These are phyloP conservation scores for Drosophila atripex DNA, from an alignment of 2,888 invertebrate genomes.

Conservation along the genomic window DNA sequence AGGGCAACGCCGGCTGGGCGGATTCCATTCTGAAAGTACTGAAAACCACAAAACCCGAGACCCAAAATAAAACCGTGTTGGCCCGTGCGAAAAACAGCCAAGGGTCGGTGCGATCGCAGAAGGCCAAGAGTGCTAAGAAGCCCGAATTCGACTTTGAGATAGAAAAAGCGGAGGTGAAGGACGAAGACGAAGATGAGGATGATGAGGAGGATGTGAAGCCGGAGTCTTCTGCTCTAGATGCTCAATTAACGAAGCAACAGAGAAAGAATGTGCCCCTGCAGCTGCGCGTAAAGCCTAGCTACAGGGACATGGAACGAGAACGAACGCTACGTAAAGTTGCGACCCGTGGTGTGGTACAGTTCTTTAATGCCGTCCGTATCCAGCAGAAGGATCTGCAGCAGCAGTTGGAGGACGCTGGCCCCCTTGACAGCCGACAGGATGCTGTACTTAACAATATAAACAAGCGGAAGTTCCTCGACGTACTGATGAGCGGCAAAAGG, in stretches of 20 bases:
- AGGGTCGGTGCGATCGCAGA: conserved; percentile 84
- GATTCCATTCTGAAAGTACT: conserved; percentile 92
- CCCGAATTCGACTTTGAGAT: conserved; percentile 88
- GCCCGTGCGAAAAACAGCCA: conserved; percentile 91
- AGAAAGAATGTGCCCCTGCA: conserved; percentile 85
- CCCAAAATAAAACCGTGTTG: conserved; percentile 89
- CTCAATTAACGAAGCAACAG: conserved; percentile 61
- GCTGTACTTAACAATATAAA: conserved; percentile 89
- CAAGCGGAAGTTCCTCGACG: conserved; percentile 90
- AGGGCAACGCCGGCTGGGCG: conserved; percentile 90
- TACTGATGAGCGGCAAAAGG: conserved; percentile 88
- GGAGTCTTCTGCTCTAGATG: conserved; percentile 64
- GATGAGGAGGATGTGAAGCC: conserved; percentile 76
- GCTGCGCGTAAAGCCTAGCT: conserved; percentile 89
- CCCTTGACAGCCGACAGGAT: conserved; percentile 91
- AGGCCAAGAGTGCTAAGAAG: conserved; percentile 81
- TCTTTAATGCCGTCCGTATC: conserved; percentile 94
- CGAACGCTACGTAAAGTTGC: conserved; percentile 91
- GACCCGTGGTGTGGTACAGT: conserved; percentile 95
- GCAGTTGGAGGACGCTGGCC: conserved; percentile 89
- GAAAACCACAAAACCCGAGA: conserved; percentile 89
- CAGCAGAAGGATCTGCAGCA: conserved; percentile 92
- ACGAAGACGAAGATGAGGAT: conserved; percentile 78
- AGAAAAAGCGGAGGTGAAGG: conserved; percentile 85
- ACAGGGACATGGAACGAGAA: conserved; percentile 91